Evolutionary conservation across 2,797 vertebrate genomes (phyloP), one percentile per base, ranked within the genome.

Genomic region (Delichon dasypus): DNA sequence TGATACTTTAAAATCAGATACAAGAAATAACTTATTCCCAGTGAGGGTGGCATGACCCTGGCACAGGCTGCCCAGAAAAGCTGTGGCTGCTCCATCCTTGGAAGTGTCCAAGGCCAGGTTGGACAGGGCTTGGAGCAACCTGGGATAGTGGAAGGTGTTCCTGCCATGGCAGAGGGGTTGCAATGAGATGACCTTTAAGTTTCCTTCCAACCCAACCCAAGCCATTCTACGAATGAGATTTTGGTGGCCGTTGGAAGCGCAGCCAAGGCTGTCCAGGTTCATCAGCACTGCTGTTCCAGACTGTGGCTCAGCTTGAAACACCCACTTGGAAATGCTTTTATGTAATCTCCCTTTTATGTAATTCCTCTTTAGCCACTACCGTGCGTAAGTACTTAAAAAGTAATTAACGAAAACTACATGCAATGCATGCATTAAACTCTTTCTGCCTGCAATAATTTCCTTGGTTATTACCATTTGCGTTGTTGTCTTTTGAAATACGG

Each of bases 301-400:
- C 88, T 88, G 88, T 21, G 34, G 64, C 86, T 93, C 92, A 90
- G 84, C 68, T 0, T 53, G 67, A 89, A 90, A 68, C 73, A 84
- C 62, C 73, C 89, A 48, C 91, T 81, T 88, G 73, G 85, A 94
- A 92, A 84, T 9, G 7, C 13, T 88, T 89, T 78, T 80, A 16
- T 80, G 79, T 91, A 83, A 88, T 86, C 70, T 89, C 66, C 66
- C 51, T 80, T 95, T 88, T 57, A 78, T 64, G 36, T 32, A 71
- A 78, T 87, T 87, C 88, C 79, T 86, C 76, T 93, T 84, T 73
- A 93, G 66, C 70, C 93, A 57, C 93, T 81, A 93, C 91, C 93
- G 88, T 95, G 95, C 70, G 20, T 90, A 94, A 94, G 76, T 93
- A 75, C 91, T 94, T 95, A 38, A 94, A 90, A 95, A 93, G 85